These are phyloP conservation scores for Sminthurinus aureus DNA, from an alignment of 2,888 invertebrate species.

Conservation along the genomic window DNA sequence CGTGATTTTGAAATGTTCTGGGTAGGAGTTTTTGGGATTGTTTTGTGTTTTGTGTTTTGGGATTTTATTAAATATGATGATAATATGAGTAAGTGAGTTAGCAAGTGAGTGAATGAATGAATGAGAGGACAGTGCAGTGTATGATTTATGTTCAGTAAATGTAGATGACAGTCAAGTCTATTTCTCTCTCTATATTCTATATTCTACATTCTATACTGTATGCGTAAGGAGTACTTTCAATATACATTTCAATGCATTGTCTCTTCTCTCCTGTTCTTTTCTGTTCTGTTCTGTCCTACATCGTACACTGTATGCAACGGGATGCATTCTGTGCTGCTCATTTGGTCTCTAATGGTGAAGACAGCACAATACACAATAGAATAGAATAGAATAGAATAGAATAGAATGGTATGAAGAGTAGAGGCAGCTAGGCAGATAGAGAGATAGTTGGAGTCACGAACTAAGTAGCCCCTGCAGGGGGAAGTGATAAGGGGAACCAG, in stretches of 20 bases:
- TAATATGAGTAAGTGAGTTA: slow-evolving; percentile 5
- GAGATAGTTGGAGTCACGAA: slow-evolving; percentile 52
- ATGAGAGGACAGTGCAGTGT: not conserved
- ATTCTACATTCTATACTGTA: no score
- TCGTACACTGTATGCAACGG: no score
- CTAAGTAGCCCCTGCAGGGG: slow-evolving; percentile 54
- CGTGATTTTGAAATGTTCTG: slow-evolving; percentile 37
- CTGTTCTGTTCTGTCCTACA: slow-evolving; percentile 22
- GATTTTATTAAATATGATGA: slow-evolving; percentile 30
- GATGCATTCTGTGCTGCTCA: not conserved
- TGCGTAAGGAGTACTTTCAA: no score
- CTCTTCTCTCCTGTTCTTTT: not conserved
- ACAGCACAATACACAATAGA: no score
- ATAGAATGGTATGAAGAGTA: slow-evolving; percentile 47
- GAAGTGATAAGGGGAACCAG: slow-evolving; percentile 39
- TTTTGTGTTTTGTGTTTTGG: slow-evolving; percentile 3
- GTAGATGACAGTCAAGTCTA: slow-evolving; percentile 45
- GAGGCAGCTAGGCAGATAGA: no score
- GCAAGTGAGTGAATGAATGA: not conserved
- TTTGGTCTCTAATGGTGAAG: slow-evolving; percentile 37
- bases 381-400: slow-evolving; percentile 14
- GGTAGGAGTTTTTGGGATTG: slow-evolving; percentile 18
- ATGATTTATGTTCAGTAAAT: slow-evolving; percentile 39
- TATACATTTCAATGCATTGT: slow-evolving; percentile 19
- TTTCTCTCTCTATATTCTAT: slow-evolving; percentile 13